Conservation (phyloP, 2,113 vertebrate genomes). For the Rhabdornis inornatus region DNA sequence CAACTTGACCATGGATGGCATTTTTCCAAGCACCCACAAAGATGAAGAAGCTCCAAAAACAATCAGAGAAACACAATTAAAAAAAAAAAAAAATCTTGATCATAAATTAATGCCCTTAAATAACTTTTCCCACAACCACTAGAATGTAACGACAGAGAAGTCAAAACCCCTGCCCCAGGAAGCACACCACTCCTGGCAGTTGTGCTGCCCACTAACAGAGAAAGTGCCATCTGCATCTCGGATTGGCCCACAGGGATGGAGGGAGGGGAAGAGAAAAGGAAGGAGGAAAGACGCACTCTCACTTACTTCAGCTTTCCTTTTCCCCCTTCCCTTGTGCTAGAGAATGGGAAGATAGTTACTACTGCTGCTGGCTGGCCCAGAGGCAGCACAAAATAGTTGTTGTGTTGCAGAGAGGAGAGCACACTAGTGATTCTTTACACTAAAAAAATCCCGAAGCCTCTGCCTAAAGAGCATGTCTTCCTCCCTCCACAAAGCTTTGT, state of each 20-base stretch:
- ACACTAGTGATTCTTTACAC: rapidly evolving
- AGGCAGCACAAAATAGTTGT: neutral
- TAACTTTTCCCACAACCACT: neutral
- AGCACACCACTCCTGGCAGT: neutral
- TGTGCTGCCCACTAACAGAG: neutral
- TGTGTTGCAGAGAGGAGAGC: neutral
- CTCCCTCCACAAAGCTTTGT: neutral
- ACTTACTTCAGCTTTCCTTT: neutral
- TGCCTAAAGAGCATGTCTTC: neutral
- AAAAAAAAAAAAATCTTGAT: neutral
- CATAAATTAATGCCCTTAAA: constrained; percentile 49
- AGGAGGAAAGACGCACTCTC: neutral
- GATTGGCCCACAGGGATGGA: neutral
- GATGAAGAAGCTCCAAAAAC: neutral
- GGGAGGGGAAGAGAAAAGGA: neutral
- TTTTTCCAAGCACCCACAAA: neutral
- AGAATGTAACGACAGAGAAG: neutral
- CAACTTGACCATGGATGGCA: neutral
- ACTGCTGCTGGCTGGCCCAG: neutral
- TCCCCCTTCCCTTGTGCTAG: neutral
- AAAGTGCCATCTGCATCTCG: neutral
- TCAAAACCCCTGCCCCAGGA: neutral
- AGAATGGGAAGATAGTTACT: neutral
- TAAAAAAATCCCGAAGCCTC: neutral
- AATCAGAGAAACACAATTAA: neutral